A percentile compares a stretch with the other conserved stretches of the same genome.
phyloP scores from a whole-genome alignment of 2,888 invertebrate genomes.

The Synanthedon tipuliformis region DNA sequence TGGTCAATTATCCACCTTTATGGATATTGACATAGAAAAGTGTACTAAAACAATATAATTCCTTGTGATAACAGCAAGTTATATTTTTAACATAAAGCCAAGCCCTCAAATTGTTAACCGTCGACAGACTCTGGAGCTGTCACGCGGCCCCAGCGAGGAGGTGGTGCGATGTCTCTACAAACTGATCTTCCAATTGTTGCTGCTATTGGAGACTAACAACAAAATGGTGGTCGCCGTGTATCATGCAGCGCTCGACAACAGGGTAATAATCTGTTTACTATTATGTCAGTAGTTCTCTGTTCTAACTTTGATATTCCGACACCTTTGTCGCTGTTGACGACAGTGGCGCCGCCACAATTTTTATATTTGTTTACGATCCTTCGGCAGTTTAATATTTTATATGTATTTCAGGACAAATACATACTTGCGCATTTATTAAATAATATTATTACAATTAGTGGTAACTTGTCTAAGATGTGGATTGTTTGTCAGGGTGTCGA shows the following conservation, averaged over 20 bases:
- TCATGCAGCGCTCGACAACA: conserved; percentile 55
- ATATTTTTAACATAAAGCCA: too few relatives aligned
- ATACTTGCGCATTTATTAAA: too few relatives aligned
- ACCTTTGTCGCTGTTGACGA: background rate
- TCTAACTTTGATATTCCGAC: background rate
- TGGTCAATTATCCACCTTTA: too few relatives aligned
- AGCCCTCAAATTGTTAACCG: background rate
- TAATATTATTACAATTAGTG: too few relatives aligned
- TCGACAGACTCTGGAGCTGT: conserved; percentile 80
- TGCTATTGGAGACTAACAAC: conserved; percentile 89
- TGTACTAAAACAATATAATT: too few relatives aligned
- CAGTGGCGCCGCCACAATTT: too few relatives aligned
- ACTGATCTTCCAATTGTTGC: conserved; percentile 86
- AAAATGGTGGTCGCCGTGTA: conserved; percentile 80
- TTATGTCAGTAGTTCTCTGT: too few relatives aligned
- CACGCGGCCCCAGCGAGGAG: conserved; percentile 87
- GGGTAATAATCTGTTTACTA: conserved; percentile 23
- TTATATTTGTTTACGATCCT: too few relatives aligned
- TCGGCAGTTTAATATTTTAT: too few relatives aligned
- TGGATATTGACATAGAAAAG: too few relatives aligned
- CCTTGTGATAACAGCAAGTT: too few relatives aligned
- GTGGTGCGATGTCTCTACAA: conserved; percentile 90
- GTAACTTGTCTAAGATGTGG: background rate
- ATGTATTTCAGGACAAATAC: too few relatives aligned
- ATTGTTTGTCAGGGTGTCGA: conserved; percentile 41